These are phyloP conservation scores for Actinostola sp. DNA, from an alignment of 92 coral and sea anemone genomes.

Conservation along the genomic window DNA sequence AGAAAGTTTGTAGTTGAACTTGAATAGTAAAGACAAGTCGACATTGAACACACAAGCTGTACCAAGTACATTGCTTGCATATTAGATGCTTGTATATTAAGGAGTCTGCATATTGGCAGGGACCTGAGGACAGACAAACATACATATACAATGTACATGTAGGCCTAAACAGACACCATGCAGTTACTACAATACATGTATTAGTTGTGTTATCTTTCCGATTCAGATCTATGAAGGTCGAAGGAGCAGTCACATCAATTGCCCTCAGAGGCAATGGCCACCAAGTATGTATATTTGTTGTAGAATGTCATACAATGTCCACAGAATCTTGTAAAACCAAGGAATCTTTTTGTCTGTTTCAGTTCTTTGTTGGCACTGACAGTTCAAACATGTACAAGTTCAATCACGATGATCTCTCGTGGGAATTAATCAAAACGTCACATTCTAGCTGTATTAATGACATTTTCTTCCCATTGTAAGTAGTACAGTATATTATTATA, in stretches of 20 bases:
- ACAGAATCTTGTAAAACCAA: too few relatives aligned
- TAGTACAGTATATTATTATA: neutral
- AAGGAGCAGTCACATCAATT: conserved; percentile 89
- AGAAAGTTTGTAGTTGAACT: too few relatives aligned
- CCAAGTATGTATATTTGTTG: conserved; percentile 57
- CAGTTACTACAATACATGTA: too few relatives aligned
- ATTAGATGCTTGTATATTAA: too few relatives aligned
- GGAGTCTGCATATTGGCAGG: too few relatives aligned
- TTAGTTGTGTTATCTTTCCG: neutral
- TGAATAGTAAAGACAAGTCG: too few relatives aligned
- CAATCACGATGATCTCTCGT: conserved; percentile 66
- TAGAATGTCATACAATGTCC: neutral
- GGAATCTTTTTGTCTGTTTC: conserved; percentile 10
- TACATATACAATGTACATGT: too few relatives aligned
- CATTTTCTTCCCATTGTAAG: conserved; percentile 93
- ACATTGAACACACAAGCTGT: too few relatives aligned
- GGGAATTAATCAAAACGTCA: conserved; percentile 83
- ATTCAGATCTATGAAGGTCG: conserved; percentile 75
- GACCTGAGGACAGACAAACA: too few relatives aligned
- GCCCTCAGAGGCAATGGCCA: conserved; percentile 96
- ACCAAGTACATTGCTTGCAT: too few relatives aligned
- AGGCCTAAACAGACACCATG: too few relatives aligned
- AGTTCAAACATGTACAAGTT: conserved; percentile 89
- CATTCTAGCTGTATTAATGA: conserved; percentile 86
- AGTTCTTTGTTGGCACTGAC: conserved; percentile 95